These are phyloP conservation scores for Capromys pilorides DNA, from an alignment of 2,797 vertebrate species.

Conservation along the genomic window DNA sequence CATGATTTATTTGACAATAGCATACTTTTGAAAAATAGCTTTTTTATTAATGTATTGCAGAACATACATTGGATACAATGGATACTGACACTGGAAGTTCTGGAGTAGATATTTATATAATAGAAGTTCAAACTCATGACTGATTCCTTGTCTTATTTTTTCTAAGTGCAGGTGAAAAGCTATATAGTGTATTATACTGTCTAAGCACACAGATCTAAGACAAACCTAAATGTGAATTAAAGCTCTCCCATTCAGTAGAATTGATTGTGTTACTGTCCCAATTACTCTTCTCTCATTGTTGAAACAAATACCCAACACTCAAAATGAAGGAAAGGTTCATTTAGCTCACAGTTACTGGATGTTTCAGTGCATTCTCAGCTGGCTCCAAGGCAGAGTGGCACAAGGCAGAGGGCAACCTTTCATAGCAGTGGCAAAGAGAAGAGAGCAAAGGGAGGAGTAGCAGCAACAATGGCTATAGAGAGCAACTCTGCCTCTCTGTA, in stretches of 20 bases:
- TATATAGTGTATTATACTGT: background rate
- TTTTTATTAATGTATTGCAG: slow-evolving; percentile 21
- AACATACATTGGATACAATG: no score
- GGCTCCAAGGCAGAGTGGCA: no score
- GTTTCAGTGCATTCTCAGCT: no score
- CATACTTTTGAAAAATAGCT: background rate
- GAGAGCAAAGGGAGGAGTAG: no score
- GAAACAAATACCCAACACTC: no score
- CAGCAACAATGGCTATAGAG: no score
- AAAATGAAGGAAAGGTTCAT: no score
- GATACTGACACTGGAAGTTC: slow-evolving; percentile 35
- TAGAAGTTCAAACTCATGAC: slow-evolving; percentile 25
- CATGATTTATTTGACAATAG: slow-evolving; percentile 24
- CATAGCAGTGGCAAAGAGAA: no score
- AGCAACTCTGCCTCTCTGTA: no score
- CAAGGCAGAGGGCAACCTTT: no score
- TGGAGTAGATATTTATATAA: slow-evolving; percentile 45
- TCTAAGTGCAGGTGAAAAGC: slow-evolving; percentile 13
- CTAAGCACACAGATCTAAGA: slow-evolving; percentile 36
- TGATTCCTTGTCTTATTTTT: slow-evolving; percentile 34
- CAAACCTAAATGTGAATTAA: slow-evolving; percentile 41
- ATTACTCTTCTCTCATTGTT: no score
- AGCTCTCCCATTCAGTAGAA: slow-evolving; percentile 14
- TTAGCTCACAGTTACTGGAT: no score
- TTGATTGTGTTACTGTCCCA: background rate